Base-by-base conservation (phyloP, 2,888 invertebrate genomes). In the Xestia ashworthii region DNA sequence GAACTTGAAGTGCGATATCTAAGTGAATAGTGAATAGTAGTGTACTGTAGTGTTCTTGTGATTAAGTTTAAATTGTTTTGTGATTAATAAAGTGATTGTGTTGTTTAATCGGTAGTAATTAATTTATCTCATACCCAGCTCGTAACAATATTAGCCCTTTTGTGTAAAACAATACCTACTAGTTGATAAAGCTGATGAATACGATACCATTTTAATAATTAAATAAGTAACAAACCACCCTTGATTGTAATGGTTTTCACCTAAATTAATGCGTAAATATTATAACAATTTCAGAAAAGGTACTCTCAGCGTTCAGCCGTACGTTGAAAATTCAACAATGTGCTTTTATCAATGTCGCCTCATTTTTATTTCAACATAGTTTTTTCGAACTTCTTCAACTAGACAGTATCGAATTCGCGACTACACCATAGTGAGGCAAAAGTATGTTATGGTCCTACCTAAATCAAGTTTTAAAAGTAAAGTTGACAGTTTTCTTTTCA, bases 101-200 rank as follows among this genome's bases (percentile, higher is more conserved):
- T n/a, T n/a, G n/a, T n/a, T n/a, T n/a, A n/a, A n/a, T n/a, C n/a
- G n/a, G n/a, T n/a, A n/a, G n/a, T n/a, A n/a, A n/a, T n/a, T n/a
- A n/a, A n/a, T n/a, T n/a, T n/a, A n/a, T n/a, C n/a, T n/a, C n/a
- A n/a, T n/a, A n/a, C n/a, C n/a, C n/a, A n/a, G n/a, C n/a, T n/a
- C n/a, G n/a, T n/a, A n/a, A n/a, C n/a, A n/a, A n/a, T n/a, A 12
- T 71, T 53, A 69, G 73, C 64, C 58, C 62, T 77, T 85, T 82
- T 78, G 78, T 80, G 53, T 76, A 67, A 65, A 78, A 74, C 69
- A 82, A 53, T 25, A 41, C 19, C 38, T 76, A 46, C 25, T 41
- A 25, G 44, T 44, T 85, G 70, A 77, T 70, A 71, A 71, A 55
- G 60, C 48, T 44, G 48, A 16, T 25, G n/a, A 16, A 64, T 46